Percentiles rank a stretch among this genome's conserved stretches.
phyloP scores from a whole-genome alignment of 1,140 invertebrate genomes.

The Microvelia longipes region DNA sequence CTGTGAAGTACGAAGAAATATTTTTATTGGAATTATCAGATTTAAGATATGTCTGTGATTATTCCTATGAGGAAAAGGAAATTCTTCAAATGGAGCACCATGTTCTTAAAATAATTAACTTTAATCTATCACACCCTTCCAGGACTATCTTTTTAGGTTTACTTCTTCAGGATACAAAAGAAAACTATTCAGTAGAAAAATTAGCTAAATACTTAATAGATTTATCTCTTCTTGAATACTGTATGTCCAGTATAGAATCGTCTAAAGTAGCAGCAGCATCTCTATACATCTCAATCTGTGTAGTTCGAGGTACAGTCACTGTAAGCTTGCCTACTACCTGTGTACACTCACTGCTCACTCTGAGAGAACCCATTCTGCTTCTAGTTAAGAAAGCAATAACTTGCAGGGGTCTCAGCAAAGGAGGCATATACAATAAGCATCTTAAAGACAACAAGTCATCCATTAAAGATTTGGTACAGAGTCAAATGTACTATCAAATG shows the following conservation, averaged over 20 bases:
- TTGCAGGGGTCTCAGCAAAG: background rate
- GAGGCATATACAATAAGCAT: background rate
- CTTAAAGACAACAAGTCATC: background rate
- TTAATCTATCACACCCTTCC: constrained; percentile 60
- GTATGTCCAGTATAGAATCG: constrained; percentile 61
- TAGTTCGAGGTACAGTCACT: background rate
- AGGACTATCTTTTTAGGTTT: constrained; percentile 5
- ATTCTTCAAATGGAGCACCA: constrained; percentile 72
- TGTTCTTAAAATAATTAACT: constrained; percentile 58
- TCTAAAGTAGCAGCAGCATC: constrained; percentile 64
- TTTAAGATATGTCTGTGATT: constrained; percentile 81
- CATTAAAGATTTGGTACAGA: background rate
- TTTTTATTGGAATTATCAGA: constrained; percentile 65
- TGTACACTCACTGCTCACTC: background rate
- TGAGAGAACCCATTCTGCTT: background rate
- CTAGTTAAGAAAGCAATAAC: background rate
- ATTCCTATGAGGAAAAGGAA: constrained; percentile 62
- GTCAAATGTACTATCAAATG: background rate
- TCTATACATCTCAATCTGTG: constrained; percentile 47
- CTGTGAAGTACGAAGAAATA: constrained; percentile 91
- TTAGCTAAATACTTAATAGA: constrained; percentile 86
- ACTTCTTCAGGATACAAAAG: background rate
- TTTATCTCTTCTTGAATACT: constrained; percentile 65
- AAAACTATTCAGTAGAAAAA: constrained; percentile 53
- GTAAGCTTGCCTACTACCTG: background rate